phyloP scores from a whole-genome alignment of 2,113 vertebrate genomes.

The Gnathonemus longibarbis region DNA sequence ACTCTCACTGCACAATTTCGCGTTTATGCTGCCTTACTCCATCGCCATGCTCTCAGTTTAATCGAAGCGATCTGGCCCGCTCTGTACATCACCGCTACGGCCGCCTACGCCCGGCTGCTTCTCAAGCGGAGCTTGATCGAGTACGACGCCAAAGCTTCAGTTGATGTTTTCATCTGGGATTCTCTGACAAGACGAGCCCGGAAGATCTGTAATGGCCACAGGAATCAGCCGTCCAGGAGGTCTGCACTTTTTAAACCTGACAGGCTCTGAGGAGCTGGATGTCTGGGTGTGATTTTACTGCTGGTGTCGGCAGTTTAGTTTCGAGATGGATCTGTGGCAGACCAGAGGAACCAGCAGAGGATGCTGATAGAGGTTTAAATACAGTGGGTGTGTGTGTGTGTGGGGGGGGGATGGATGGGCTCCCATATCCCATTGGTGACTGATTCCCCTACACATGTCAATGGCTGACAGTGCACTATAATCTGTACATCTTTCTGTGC shows the following conservation, averaged over 20 bases:
- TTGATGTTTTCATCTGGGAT: conserved; percentile 10
- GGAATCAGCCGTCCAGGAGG: not conserved
- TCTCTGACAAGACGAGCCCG: not conserved
- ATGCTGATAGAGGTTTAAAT: not conserved
- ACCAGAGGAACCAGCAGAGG: not conserved
- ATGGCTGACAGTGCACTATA: not conserved
- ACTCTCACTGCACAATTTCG: not conserved
- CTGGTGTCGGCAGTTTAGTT: not conserved
- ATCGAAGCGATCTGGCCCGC: not conserved
- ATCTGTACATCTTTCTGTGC: not conserved
- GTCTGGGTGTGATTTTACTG: not conserved
- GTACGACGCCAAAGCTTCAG: not conserved
- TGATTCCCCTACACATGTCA: not conserved
- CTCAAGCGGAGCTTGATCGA: not conserved
- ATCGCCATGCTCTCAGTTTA: not conserved
- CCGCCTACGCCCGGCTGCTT: not conserved
- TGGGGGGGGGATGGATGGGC: not conserved
- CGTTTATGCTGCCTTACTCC: not conserved
- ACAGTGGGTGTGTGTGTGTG: no score
- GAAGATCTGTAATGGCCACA: not conserved
- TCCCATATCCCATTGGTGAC: not conserved
- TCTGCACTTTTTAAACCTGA: not conserved
- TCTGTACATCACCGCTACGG: not conserved
- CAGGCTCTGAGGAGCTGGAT: not conserved
- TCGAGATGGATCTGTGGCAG: not conserved